These are phyloP conservation scores for Eilema depressum DNA, from an alignment of 2,888 invertebrate genomes.

Conservation along the genomic window DNA sequence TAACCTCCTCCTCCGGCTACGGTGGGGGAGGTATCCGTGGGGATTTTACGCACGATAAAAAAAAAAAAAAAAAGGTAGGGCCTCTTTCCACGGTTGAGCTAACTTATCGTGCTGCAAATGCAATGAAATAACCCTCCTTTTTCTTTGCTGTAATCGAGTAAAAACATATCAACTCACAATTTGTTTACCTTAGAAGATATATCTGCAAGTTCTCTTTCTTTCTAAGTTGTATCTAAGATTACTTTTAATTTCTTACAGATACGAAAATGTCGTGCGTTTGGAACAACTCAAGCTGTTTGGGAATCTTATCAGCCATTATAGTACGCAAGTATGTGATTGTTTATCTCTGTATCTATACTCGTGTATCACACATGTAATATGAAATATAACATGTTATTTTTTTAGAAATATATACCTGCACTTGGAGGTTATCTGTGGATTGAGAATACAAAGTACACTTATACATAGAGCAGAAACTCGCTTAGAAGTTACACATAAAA, in stretches of 20 bases:
- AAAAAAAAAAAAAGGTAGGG: too few relatives aligned
- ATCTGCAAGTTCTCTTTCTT: background rate
- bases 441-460: too few relatives aligned
- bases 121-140: too few relatives aligned
- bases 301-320: slow-evolving; percentile 93
- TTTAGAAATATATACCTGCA: background rate
- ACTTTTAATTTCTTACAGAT: slow-evolving; percentile 83
- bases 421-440: background rate
- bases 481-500: background rate
- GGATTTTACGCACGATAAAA: too few relatives aligned
- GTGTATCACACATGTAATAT: background rate
- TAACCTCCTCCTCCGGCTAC: too few relatives aligned
- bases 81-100: background rate
- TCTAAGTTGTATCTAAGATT: background rate
- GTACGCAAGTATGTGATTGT: slow-evolving; percentile 78
- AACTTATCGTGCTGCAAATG: too few relatives aligned
- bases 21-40: too few relatives aligned
- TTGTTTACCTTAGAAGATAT: too few relatives aligned
- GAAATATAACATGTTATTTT: background rate
- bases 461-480: too few relatives aligned
- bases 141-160: too few relatives aligned
- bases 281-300: slow-evolving; percentile 96
- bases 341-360: background rate
- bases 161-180: too few relatives aligned
- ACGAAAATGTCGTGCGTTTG: slow-evolving; percentile 93